Evolutionary conservation across 2,888 invertebrate genomes (phyloP).

Genomic region (Stegophylla sp.): DNA sequence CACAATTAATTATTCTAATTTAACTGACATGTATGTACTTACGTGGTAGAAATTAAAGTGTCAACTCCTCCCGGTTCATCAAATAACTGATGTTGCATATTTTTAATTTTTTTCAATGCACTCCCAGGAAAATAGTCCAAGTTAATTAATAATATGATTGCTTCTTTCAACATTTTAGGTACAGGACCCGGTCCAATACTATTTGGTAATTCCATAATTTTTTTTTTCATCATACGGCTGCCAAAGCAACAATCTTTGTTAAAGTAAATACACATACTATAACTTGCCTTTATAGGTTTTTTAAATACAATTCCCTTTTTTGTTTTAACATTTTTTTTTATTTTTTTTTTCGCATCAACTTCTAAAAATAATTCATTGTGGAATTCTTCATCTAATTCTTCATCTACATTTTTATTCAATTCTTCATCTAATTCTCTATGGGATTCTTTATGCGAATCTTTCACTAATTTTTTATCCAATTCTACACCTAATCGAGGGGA

Average conservation of each 20-base stretch:
- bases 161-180: slow-evolving; percentile 9
- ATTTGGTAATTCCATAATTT: neutral
- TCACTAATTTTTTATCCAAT: slow-evolving; percentile 28
- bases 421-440: slow-evolving; percentile 38
- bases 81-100: slow-evolving; percentile 6
- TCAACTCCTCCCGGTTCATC: slow-evolving; percentile 30
- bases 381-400: slow-evolving; percentile 36
- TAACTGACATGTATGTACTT: neutral
- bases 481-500: slow-evolving; percentile 16
- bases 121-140: neutral
- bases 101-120: slow-evolving; percentile 35
- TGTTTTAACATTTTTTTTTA: neutral
- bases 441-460: too few relatives aligned
- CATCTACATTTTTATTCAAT: slow-evolving; percentile 37
- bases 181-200: slow-evolving; percentile 43
- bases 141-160: slow-evolving; percentile 14
- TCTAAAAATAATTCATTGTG: slow-evolving; percentile 23
- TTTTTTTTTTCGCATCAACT: neutral
- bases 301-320: neutral
- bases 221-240: neutral
- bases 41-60: neutral
- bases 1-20: neutral
- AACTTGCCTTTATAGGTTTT: neutral
- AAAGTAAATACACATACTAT: slow-evolving; percentile 26
- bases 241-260: slow-evolving; percentile 36